Evolutionary conservation across 2,113 vertebrate genomes (phyloP), one percentile per base, ranked within the genome.

Genomic region (Phycodurus eques): DNA sequence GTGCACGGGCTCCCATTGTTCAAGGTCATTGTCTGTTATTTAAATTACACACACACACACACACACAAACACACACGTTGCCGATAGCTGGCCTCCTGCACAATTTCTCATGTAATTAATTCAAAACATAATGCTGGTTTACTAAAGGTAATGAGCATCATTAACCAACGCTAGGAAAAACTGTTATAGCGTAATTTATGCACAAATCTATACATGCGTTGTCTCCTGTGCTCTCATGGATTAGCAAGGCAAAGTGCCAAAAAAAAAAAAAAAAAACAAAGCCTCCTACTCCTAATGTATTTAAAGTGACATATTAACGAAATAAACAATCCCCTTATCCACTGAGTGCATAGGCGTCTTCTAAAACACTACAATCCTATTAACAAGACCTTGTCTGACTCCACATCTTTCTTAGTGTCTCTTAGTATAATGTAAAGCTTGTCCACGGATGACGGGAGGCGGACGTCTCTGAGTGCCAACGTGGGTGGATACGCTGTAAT

Each of bases 231-330:
- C 85, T 86, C 76, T 80, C 78, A 54, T 67, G 85, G 92, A 92
- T 92, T 91, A 93, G 80, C 51, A 70, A 82, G 90, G 92, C 90
- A 89, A 15, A 53, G 70, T 66, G 92, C 91, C 93, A 91, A 87
- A 79, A 71, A 56, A 66, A 72, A 1, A 27, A 1, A 27, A 35
- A 82, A 75, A 64, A 33, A 71, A 79, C 62, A 63, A 71, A 61
- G 69, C 83, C 70, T 72, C 72, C 83, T 67, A 73, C 82, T 87
- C 67, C 69, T 93, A 93, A 93, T 94, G 90, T 92, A 90, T 91
- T 93, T 90, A 92, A 92, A 92, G 90, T 92, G 93, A 89, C 89
- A 92, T 90, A 93, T 93, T 94, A 93, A 92, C 87, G 73, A 89
- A 90, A 93, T 93, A 94, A 93, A 93, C 91, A 91, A 86, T 83